phyloP scores from a whole-genome alignment of 2,797 vertebrate genomes.

The Nannoperca australis region DNA sequence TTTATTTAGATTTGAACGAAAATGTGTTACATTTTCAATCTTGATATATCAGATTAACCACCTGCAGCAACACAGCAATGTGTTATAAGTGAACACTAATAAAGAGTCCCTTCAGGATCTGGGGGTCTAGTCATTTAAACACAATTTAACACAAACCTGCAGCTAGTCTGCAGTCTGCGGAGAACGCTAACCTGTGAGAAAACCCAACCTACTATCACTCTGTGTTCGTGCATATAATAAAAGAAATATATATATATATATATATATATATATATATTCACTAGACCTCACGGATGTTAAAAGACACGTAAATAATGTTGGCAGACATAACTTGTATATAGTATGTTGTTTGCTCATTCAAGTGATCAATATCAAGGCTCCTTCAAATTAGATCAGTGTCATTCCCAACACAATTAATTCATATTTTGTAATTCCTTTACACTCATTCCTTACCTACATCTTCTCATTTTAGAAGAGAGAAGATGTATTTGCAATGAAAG shows the following conservation, averaged over 20 bases:
- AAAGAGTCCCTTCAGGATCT: background rate
- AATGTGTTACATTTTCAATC: background rate
- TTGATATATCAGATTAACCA: background rate
- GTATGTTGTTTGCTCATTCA: background rate
- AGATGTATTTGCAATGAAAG: background rate
- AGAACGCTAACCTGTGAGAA: background rate
- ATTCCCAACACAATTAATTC: background rate
- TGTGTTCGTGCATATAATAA: background rate
- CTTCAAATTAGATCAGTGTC: background rate
- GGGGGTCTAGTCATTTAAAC: background rate
- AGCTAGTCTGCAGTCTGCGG: background rate
- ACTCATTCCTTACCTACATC: background rate
- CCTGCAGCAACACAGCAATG: background rate
- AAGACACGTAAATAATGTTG: background rate
- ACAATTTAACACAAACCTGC: background rate
- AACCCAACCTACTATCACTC: background rate
- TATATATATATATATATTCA: background rate
- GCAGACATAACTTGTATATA: too few relatives aligned
- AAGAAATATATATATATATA: background rate
- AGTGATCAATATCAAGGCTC: background rate
- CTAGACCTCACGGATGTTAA: background rate
- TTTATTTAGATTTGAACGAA: background rate
- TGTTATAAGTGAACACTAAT: background rate
- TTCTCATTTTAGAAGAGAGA: background rate
- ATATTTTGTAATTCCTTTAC: background rate